phyloP scores from a whole-genome alignment of 2,113 vertebrate species.

The Mastomys natalensis region DNA sequence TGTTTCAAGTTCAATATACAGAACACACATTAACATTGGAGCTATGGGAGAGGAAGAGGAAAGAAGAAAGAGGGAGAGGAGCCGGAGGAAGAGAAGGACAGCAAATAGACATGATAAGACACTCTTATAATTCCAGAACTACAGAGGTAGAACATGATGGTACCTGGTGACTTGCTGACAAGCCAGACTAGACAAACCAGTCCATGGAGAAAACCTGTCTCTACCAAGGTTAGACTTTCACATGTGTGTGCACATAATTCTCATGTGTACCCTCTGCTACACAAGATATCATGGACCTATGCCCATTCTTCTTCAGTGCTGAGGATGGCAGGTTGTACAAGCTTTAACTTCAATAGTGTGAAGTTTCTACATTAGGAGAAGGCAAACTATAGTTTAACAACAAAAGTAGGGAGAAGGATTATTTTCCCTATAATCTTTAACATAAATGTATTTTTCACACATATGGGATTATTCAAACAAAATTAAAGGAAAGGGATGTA shows the following conservation, averaged over 20 bases:
- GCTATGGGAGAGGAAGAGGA: neutral
- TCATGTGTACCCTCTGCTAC: fast-evolving
- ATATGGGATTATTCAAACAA: neutral
- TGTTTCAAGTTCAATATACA: neutral
- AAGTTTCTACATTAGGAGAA: neutral
- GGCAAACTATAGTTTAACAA: neutral
- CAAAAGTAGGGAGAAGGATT: neutral
- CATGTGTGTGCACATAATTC: neutral
- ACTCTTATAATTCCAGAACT: neutral
- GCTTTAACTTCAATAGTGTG: neutral
- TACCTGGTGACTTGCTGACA: neutral
- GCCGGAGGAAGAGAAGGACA: neutral
- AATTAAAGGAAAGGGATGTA: neutral
- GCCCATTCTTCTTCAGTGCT: neutral
- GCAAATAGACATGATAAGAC: no score
- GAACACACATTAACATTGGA: neutral
- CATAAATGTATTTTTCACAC: neutral
- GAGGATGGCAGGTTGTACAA: neutral
- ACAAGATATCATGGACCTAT: neutral
- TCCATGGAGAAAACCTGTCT: neutral
- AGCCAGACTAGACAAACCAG: neutral
- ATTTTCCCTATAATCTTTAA: neutral
- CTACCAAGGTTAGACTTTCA: no score
- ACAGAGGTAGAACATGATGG: neutral
- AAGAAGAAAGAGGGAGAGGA: neutral